Base-by-base conservation (phyloP, 2,888 invertebrate species). In the Sinotaia quadrata region DNA sequence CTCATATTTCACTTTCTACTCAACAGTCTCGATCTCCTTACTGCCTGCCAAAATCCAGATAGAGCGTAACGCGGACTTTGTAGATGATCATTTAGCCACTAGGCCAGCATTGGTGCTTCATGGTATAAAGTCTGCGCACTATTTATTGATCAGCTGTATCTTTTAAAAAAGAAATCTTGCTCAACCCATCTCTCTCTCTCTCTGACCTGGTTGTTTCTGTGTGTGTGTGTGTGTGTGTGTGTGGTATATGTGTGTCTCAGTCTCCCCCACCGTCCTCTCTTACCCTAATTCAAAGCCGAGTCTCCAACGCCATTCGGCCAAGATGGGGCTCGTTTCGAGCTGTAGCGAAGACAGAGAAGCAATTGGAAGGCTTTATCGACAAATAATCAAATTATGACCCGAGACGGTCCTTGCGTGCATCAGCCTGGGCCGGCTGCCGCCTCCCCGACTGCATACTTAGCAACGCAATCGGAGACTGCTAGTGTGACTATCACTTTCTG, bases 381-480 rank as follows among this genome's bases (percentile, higher is more conserved):
- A 72, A 72, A 68, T 72, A 72, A 72, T 72, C 68, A 72, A 72
- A 72, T 72, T 72, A 72, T 65, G 66, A 72, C 68, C 60, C 47
- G 62, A 47, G 31, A 51, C 21, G 56, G 21, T 36, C 56, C 54
- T 31, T 12, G 36, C 24, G 33, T 51, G 37, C 58, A 7, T 37
- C 44, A 36, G 12, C 27, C 31, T 18, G 37, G 15, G 31, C 36
- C n/a, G 3, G 31, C n/a, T 3, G 33, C 33, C 63, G 10, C 29
- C 15, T n/a, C 63, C 29, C 57, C 47, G 49, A 33, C 54, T 57
- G 34, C 66, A 44, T 66, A 57, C 66, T 66, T 57, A 57, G 54
- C 65, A 54, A 56, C 52, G 54, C 56, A 65, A 41, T 44, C 44
- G 54, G 56, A 34, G 36, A n/a, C 37, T 44, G 56, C 31, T 44